phyloP scores from a whole-genome alignment of 2,888 invertebrate genomes.

The Lamproptera curius region DNA sequence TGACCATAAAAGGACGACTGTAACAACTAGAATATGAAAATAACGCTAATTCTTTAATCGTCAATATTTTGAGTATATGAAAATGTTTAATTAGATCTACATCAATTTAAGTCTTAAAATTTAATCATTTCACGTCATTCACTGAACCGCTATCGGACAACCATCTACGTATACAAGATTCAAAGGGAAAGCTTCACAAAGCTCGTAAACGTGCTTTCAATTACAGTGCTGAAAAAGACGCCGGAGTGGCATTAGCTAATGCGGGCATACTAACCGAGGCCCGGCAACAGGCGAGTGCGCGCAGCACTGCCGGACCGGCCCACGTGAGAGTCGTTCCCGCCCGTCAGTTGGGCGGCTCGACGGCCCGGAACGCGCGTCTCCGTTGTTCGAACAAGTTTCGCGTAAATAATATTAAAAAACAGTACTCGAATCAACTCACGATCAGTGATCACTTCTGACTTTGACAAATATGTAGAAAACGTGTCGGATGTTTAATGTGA shows the following conservation, averaged over 20 bases:
- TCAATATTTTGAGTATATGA: no score
- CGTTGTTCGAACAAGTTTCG: slow-evolving; percentile 8
- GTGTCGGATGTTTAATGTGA: slow-evolving; percentile 39
- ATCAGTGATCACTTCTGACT: not conserved
- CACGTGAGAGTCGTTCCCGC: slow-evolving; percentile 32
- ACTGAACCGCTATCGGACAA: no score
- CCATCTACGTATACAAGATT: no score
- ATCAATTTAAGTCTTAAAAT: no score
- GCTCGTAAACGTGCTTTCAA: not conserved
- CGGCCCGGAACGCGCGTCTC: slow-evolving; percentile 27
- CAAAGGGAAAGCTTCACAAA: not conserved
- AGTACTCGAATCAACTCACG: not conserved
- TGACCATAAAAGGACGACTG: no score
- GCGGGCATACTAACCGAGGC: slow-evolving; percentile 28
- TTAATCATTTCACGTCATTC: no score
- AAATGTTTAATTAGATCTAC: no score
- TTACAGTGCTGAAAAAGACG: slow-evolving; percentile 5
- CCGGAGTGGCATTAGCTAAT: slow-evolving; percentile 9
- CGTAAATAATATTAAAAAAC: slow-evolving; percentile 19
- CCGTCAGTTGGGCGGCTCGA: slow-evolving; percentile 33
- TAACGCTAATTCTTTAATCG: no score
- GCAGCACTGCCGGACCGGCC: slow-evolving; percentile 24
- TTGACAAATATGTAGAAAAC: slow-evolving; percentile 29
- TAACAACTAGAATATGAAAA: no score
- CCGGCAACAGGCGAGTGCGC: slow-evolving; percentile 52